phyloP scores from a whole-genome alignment of 1,140 invertebrate genomes.

The Drosophila kikkawai region DNA sequence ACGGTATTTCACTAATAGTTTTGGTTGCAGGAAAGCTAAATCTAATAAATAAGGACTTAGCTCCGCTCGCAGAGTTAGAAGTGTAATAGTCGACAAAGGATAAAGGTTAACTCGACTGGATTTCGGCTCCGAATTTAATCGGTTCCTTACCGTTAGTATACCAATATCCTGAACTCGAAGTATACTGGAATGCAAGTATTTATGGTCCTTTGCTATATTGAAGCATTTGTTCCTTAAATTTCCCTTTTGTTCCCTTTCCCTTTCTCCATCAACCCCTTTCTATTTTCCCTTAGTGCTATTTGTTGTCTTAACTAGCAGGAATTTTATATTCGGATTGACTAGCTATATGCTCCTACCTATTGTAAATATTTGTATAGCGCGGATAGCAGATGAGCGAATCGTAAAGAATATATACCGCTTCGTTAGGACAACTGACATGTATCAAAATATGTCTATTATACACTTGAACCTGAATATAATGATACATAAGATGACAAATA shows the following conservation, averaged over 20 bases:
- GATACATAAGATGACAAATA: neutral
- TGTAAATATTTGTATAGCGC: neutral
- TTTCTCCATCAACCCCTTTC: neutral
- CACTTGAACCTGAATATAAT: neutral
- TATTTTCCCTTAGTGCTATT: neutral
- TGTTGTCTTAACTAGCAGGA: neutral
- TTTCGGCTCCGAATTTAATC: neutral
- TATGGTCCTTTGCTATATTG: too few species aligned
- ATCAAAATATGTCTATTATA: neutral
- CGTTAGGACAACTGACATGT: neutral
- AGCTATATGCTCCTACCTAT: neutral
- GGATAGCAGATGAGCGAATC: neutral
- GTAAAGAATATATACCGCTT: neutral
- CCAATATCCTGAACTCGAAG: neutral
- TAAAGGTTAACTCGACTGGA: too few species aligned
- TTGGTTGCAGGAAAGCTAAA: too few species aligned
- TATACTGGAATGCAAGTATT: neutral
- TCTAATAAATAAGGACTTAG: too few species aligned
- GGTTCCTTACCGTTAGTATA: neutral
- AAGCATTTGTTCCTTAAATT: too few species aligned
- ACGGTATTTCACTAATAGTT: too few species aligned
- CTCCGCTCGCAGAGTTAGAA: too few species aligned
- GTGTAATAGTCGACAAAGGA: too few species aligned
- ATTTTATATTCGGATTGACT: neutral
- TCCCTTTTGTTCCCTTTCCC: neutral